Percentiles rank a stretch among this genome's conserved stretches.
These are phyloP conservation scores for Panthera tigris DNA, from an alignment of 2,113 vertebrate species.

Conservation along the genomic window DNA sequence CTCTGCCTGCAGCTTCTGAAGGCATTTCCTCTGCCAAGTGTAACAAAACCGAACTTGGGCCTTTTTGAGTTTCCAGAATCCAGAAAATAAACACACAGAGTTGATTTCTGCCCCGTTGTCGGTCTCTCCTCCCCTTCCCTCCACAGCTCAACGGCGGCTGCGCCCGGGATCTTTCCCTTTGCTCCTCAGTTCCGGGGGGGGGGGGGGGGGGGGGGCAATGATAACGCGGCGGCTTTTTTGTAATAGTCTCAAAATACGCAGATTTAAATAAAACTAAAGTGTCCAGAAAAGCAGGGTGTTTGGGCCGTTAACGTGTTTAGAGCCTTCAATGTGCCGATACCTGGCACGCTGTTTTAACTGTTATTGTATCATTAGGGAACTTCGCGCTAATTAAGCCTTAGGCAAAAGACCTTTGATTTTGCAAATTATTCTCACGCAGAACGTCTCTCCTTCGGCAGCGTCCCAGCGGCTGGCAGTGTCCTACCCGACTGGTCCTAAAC, in stretches of 20 bases:
- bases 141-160: background rate
- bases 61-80: background rate
- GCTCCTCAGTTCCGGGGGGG: background rate
- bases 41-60: constrained; percentile 1
- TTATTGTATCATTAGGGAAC: rapidly evolving
- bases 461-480: rapidly evolving
- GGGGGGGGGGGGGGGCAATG: too few species aligned
- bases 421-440: rapidly evolving
- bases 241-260: rapidly evolving
- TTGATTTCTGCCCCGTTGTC: background rate
- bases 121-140: background rate
- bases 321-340: background rate
- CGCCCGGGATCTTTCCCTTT: background rate
- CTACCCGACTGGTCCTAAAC: rapidly evolving
- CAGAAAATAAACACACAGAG: background rate
- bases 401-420: too few species aligned
- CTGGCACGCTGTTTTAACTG: background rate
- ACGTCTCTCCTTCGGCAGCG: rapidly evolving
- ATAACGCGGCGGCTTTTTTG: background rate
- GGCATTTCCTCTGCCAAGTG: constrained; percentile 10
- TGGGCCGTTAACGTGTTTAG: rapidly evolving
- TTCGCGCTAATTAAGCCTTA: background rate
- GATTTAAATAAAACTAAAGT: rapidly evolving
- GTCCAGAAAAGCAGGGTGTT: background rate
- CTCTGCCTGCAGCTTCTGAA: background rate